phyloP scores from a whole-genome alignment of 2,797 vertebrate genomes.

The Sternotherus odoratus region DNA sequence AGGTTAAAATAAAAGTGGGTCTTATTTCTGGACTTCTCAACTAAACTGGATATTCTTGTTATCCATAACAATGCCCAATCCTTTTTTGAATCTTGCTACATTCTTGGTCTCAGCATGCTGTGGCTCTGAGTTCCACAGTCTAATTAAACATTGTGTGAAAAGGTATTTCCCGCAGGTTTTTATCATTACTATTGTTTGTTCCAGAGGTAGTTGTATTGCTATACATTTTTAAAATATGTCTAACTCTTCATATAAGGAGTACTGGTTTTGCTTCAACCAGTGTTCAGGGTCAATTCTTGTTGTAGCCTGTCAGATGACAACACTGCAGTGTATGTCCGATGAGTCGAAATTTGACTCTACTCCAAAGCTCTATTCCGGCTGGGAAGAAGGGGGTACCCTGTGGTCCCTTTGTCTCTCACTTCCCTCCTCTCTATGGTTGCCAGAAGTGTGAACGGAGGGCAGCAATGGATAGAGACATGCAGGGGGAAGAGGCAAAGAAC shows the following conservation, averaged over 20 bases:
- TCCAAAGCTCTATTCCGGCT: background rate
- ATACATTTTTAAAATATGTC: background rate
- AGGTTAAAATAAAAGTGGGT: background rate
- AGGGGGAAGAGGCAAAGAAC: background rate
- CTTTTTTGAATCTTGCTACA: background rate
- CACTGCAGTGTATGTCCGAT: background rate
- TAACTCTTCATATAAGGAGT: background rate
- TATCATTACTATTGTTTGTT: background rate
- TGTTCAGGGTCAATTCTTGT: background rate
- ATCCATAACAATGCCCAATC: background rate
- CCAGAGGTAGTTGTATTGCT: background rate
- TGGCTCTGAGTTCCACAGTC: background rate
- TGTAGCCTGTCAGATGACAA: background rate
- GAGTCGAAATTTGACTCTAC: background rate
- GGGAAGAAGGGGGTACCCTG: background rate
- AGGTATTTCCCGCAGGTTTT: background rate
- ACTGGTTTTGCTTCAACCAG: background rate
- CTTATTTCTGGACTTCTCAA: background rate
- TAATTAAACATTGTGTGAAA: background rate
- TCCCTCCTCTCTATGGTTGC: background rate
- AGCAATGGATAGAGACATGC: background rate
- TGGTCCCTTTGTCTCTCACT: background rate
- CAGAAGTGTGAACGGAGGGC: accelerated
- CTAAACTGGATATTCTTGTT: background rate
- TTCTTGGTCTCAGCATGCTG: background rate